Base-by-base conservation (phyloP, 2,113 vertebrate genomes). In the Peromyscus polionotus region DNA sequence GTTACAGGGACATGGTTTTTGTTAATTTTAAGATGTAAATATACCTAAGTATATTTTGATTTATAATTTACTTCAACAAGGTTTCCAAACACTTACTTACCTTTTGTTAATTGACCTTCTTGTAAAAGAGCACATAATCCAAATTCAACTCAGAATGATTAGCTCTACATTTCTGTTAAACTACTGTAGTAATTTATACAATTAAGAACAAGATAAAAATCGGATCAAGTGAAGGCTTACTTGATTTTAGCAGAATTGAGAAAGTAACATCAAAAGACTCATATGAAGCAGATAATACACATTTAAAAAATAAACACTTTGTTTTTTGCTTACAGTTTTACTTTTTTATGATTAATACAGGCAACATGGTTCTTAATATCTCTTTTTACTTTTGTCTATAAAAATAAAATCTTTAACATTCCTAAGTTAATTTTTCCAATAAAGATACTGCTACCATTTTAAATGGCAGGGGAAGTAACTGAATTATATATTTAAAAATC, bases 331-430 rank as follows among this genome's bases (percentile, higher is more conserved):
- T 92, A 86, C 24, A 95, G 59, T 87, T 86, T 94, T 93, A 88
- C 33, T 14, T 76, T 87, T 91, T 94, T 92, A 85, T 90, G 26
- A 26, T 91, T 89, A 95, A 89, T 93, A 91, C 16, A 97, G 42
- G 51, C 76, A 92, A 92, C 80, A 88, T 87, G 33, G 39, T 96
- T 88, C 63, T 93, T 93, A 97, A 90, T 93, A 81, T 76, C 7
- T 75, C 28, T 93, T 95, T 84, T 84, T 63, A 84, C 14, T 45
- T 84, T 65, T 90, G 7, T 81, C 17, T 97, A 97, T 89, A 97
- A 98, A 97, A 97, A 96, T 97, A 93, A 95, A 83, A 75, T 88
- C 45, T 68, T 97, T 94, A 93, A 36, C 89, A 94, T 63, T 91
- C 36, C 48, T 88, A 95, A 96, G 36, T 91, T 96, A 67, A 45